Conservation (phyloP, 2,113 vertebrate species). For the Thermophis baileyi region DNA sequence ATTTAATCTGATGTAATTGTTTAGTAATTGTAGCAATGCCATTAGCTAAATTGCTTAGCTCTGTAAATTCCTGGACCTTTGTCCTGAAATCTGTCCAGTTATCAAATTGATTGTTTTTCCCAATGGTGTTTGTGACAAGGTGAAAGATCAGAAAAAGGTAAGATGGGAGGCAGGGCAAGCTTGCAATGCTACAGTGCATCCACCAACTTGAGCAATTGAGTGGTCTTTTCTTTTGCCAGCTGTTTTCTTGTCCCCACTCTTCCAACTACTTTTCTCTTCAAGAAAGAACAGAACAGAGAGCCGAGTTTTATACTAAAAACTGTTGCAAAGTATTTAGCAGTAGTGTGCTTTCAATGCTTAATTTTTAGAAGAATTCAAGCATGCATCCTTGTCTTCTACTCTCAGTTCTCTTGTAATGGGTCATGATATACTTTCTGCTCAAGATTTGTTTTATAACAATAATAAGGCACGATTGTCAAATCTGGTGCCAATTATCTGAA, state of each 20-base stretch:
- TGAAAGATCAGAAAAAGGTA: neutral
- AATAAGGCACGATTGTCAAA: neutral
- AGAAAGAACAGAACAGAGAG: neutral
- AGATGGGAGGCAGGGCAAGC: neutral
- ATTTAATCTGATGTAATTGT: neutral
- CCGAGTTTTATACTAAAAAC: neutral
- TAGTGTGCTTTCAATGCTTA: neutral
- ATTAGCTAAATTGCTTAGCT: neutral
- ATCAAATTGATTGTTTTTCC: neutral
- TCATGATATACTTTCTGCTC: neutral
- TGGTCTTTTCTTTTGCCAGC: neutral
- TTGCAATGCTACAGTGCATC: neutral
- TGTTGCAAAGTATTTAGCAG: neutral
- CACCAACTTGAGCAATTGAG: neutral
- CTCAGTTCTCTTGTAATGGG: neutral
- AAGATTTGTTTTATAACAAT: neutral
- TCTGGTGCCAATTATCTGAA: too few species aligned
- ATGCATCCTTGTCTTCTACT: neutral
- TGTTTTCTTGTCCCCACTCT: neutral
- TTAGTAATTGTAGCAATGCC: neutral
- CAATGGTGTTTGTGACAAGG: neutral
- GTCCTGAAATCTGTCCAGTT: neutral
- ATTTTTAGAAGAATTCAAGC: neutral
- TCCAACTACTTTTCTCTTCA: neutral
- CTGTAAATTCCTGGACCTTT: neutral